A percentile compares a stretch with the other conserved stretches of the same genome.
These are phyloP conservation scores for Pollimyrus isidori DNA, from an alignment of 2,113 vertebrate species.

Conservation along the genomic window DNA sequence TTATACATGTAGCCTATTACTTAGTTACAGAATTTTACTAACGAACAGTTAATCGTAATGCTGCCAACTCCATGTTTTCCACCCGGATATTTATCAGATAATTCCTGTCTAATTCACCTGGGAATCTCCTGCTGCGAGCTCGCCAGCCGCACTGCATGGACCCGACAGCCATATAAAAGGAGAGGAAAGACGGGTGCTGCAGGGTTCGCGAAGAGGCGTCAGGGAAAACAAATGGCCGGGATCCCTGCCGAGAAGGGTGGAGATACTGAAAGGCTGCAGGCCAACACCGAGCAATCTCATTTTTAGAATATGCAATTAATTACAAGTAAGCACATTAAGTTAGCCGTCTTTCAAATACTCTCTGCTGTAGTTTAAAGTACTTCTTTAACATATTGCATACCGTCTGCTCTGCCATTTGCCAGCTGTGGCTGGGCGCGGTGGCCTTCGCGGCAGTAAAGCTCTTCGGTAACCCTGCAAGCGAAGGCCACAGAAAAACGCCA, in stretches of 20 bases:
- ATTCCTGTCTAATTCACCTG: neutral
- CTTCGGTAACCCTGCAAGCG: neutral
- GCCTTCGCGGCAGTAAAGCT: neutral
- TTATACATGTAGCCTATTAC: neutral
- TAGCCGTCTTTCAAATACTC: neutral
- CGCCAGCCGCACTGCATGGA: neutral
- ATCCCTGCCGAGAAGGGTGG: constrained; percentile 4
- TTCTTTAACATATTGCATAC: neutral
- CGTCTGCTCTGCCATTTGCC: neutral
- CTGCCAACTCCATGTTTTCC: neutral
- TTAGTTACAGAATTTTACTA: neutral
- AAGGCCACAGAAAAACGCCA: neutral
- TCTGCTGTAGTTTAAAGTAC: neutral
- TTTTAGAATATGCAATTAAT: neutral
- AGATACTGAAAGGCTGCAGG: neutral
- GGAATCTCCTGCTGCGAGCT: neutral
- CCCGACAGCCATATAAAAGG: constrained; percentile 31
- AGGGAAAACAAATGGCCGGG: constrained; percentile 8
- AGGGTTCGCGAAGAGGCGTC: constrained; percentile 40
- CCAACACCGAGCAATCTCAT: neutral
- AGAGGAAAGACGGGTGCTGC: constrained; percentile 45
- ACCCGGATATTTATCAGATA: neutral
- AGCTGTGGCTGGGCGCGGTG: neutral
- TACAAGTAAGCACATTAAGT: neutral
- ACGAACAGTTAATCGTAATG: neutral